phyloP scores from a whole-genome alignment of 2,888 invertebrate genomes.

The Drosophila siamana region DNA sequence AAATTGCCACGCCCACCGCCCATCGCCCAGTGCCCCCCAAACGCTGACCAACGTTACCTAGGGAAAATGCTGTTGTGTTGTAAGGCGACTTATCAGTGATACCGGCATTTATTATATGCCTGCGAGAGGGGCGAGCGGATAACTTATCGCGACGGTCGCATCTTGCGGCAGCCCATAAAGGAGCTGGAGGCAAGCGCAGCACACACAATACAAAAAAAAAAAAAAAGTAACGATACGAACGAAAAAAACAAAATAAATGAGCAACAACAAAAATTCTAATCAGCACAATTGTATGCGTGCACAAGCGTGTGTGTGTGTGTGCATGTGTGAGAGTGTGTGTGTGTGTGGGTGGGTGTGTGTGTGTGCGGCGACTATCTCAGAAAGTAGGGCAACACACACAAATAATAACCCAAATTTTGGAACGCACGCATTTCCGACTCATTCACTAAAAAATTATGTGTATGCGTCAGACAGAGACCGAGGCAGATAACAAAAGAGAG shows the following conservation, averaged over 20 bases:
- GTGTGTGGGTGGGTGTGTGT: conserved; percentile 25
- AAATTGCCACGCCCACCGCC: background rate
- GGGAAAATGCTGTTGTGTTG: conserved; percentile 25
- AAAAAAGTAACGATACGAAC: background rate
- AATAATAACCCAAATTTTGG: conserved; percentile 74
- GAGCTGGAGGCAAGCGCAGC: conserved; percentile 32
- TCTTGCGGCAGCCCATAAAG: conserved; percentile 54
- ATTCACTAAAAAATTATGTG: conserved; percentile 24
- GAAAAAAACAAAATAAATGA: conserved; percentile 17
- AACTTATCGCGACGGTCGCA: conserved; percentile 58
- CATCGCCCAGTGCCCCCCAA: background rate
- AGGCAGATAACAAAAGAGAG: too few species aligned
- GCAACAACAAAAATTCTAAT: conserved; percentile 48
- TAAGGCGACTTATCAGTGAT: conserved; percentile 49
- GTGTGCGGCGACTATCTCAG: conserved; percentile 52
- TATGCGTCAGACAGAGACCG: conserved; percentile 27
- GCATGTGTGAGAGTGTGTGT: conserved; percentile 8
- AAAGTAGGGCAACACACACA: conserved; percentile 73
- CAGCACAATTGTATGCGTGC: conserved; percentile 50
- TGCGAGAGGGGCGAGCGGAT: background rate
- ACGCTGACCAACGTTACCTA: conserved; percentile 13
- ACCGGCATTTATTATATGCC: conserved; percentile 42
- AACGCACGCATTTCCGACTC: conserved; percentile 72
- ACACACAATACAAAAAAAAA: background rate
- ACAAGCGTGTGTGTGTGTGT: conserved; percentile 3